A percentile compares a stretch with the other conserved stretches of the same genome.
phyloP scores from a whole-genome alignment of 2,113 vertebrate species.

The Axis porcinus region DNA sequence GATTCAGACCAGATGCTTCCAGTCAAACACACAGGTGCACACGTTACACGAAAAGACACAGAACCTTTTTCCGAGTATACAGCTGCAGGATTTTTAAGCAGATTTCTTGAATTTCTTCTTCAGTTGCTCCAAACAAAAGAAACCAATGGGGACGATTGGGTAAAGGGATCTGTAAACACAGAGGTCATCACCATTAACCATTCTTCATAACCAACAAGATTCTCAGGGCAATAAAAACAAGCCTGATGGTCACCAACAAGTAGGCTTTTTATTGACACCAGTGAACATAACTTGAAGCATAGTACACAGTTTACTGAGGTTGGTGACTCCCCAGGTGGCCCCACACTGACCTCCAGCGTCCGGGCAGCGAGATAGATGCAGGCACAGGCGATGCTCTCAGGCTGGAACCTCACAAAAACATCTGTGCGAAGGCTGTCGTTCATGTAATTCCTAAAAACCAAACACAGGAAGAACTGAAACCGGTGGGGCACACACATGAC shows the following conservation, averaged over 20 bases:
- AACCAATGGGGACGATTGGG: constrained; percentile 90
- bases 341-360: constrained; percentile 82
- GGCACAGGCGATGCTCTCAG: constrained; percentile 89
- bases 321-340: rapidly evolving
- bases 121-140: constrained; percentile 85
- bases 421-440: constrained; percentile 91
- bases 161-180: constrained; percentile 84
- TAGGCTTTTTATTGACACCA: not conserved
- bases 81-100: constrained; percentile 86
- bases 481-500: rapidly evolving
- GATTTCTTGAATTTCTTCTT: constrained; percentile 88
- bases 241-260: not conserved
- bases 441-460: constrained; percentile 90
- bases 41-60: rapidly evolving
- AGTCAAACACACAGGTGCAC: not conserved
- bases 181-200: not conserved
- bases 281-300: rapidly evolving
- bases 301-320: not conserved
- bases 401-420: constrained; percentile 88
- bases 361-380: constrained; percentile 89
- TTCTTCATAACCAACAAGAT: not conserved
- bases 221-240: not conserved
- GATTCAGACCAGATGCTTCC: not conserved
- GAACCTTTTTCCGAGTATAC: constrained; percentile 86
- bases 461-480: not conserved